Conservation (phyloP, 2,113 vertebrate species). For the Tamias sibiricus region DNA sequence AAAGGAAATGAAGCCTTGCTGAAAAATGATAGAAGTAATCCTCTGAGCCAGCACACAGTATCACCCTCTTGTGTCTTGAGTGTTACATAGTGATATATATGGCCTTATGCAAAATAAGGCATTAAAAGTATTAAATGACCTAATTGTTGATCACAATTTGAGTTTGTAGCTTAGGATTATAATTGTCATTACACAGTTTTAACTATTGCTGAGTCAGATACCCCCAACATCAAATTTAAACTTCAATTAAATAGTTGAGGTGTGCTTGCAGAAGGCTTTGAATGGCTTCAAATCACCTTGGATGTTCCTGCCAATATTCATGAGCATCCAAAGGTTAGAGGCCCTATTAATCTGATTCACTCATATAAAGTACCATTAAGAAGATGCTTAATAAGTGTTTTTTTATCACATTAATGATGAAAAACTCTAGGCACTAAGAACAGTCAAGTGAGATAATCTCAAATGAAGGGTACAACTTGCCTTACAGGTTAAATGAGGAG, state of each 20-base stretch:
- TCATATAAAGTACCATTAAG: constrained; percentile 2
- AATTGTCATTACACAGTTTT: background rate
- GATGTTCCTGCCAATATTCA: constrained; percentile 29
- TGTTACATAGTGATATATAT: background rate
- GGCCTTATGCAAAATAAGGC: background rate
- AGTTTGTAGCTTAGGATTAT: background rate
- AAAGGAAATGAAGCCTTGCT: background rate
- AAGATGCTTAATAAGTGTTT: constrained; percentile 42
- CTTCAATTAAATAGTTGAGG: background rate
- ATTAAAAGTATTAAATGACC: background rate
- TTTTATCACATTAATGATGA: constrained; percentile 42
- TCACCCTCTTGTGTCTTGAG: background rate
- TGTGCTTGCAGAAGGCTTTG: background rate
- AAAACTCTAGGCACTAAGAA: constrained; percentile 52
- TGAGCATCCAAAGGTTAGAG: constrained; percentile 12
- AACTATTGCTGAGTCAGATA: background rate
- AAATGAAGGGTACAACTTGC: background rate
- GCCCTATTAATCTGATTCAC: background rate
- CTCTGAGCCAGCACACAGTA: background rate
- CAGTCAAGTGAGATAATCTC: constrained; percentile 29
- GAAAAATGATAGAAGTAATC: background rate
- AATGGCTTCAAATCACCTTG: background rate
- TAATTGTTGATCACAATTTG: background rate
- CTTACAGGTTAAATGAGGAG: background rate
- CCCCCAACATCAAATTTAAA: background rate